Evolutionary conservation across 2,888 invertebrate genomes (phyloP), one percentile per base, ranked within the genome.

Genomic region (Dione vanillae): DNA sequence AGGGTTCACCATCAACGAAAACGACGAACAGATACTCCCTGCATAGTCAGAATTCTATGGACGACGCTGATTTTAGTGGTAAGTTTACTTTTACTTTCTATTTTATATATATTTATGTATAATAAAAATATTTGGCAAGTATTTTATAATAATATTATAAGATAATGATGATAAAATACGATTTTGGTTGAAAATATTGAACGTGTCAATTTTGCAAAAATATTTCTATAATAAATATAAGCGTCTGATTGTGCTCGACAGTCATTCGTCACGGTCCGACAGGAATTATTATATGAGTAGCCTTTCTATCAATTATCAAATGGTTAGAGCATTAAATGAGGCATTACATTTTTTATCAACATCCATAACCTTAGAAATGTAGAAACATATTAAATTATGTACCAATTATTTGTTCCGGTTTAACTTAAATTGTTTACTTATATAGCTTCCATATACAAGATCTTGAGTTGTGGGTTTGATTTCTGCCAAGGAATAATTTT

Each of bases 31-130:
- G 96, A 81, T 94, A 95, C 76, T 96, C 96, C 70, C 89, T 96
- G 79, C 95, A 96, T 84, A 96, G 96, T 90, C 96, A 96, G 88
- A 95, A 95, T 77, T 96, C 96, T 35, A 94, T 95, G 69, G 96
- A 96, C 80, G 96, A 96, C 89, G 95, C 95, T 89, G 96, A 96
- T 93, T 95, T 94, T 82, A 95, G 92, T 88, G 96, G 96, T 96
- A 82, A 93, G 93, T 83, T 67, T 27, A 40, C 8, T 19, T 56
- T 67, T 35, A 65, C 45, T 27, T 3, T 5, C 27, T 27, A 27
- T 27, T 27, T n/a, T n/a, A n/a, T n/a, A n/a, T n/a, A n/a, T n/a
- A n/a, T n/a, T n/a, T n/a, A n/a, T n/a, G n/a, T 27, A 27, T 27
- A 27, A 2, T 3, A 27, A 27, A 27, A 2, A 27, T 27, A 27